Evolutionary conservation across 1,140 invertebrate species (phyloP), one percentile per base, ranked within the genome.

Genomic region (Battus philenor): DNA sequence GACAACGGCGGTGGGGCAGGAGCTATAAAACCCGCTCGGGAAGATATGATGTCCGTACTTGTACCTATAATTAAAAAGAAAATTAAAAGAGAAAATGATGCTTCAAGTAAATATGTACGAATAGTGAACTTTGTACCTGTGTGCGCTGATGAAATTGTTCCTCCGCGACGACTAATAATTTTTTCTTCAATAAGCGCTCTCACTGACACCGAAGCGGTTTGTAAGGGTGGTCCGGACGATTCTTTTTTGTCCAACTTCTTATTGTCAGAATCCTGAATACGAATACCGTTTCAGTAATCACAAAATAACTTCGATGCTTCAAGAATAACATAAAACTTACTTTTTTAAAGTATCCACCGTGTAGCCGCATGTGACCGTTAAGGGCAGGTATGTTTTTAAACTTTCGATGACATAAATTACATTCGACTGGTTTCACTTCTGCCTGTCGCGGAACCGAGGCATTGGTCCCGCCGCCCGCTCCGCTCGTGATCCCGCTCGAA

Each of bases 381-480:
- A 98, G 90, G 9, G 97, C 97, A 4, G 97, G 95, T 77, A 98
- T 94, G 82, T 98, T 99, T 88, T 98, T 98, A 86, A 98, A 98
- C 80, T 95, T 93, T 34, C 95, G 90, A 79, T 97, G 93, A 77
- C 97, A 98, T 24, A 98, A 89, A 84, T 95, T 96, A 81, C 97
- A 98, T 78, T 97, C 94, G 12, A 97, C 96, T 13, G 94, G 95
- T 72, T 95, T 95, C 17, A 62, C 55, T n/a, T 81, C 80, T 8
- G 51, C 58, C 1, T 59, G 16, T 1, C 68, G 61, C 5, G 36
- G 26, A 22, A 34, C 10, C 1, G 50, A 39, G 4, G 47, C 31
- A 6, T 39, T 48, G 1, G 49, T 59, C 4, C 54, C 50, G 18
- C 43, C 48, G 4, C 39, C 49, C 11, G 58, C 36, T 31, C 43